Percentiles rank a stretch among this genome's conserved stretches.
Evolutionary conservation across 2,797 vertebrate species (phyloP).

Genomic region (Silurus lanzhouensis): DNA sequence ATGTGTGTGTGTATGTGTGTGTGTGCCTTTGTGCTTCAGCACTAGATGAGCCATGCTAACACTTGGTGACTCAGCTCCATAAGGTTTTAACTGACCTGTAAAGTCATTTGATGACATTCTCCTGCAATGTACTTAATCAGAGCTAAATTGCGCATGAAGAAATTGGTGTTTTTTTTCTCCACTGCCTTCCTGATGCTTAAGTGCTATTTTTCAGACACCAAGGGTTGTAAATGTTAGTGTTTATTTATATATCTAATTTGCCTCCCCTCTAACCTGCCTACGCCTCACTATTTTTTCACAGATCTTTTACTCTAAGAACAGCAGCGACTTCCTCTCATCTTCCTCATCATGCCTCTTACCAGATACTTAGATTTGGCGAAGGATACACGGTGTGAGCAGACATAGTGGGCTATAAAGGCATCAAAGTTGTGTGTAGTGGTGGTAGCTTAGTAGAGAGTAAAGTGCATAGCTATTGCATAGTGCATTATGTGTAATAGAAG

Average conservation of each 20-base stretch:
- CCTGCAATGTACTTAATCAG: background rate
- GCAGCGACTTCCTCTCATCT: slow-evolving; percentile 1
- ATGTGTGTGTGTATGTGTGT: background rate
- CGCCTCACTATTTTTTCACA: background rate
- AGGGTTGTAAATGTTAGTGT: background rate
- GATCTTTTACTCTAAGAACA: background rate
- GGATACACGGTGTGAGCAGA: background rate
- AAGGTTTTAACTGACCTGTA: slow-evolving; percentile 23
- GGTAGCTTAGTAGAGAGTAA: background rate
- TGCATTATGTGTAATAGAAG: background rate
- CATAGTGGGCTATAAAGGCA: background rate
- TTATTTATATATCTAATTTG: background rate
- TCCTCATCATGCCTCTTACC: background rate
- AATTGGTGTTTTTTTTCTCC: background rate
- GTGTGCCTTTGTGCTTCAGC: background rate
- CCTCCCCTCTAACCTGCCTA: background rate
- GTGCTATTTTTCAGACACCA: background rate
- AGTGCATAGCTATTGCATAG: background rate
- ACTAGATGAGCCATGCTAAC: background rate
- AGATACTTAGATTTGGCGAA: background rate
- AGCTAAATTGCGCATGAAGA: background rate
- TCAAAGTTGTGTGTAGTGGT: background rate
- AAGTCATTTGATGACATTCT: slow-evolving; percentile 9
- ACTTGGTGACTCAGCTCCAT: slow-evolving; percentile 21
- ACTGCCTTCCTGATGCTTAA: background rate